These are phyloP conservation scores for Euschistus heros DNA, from an alignment of 1,140 invertebrate species.

Conservation along the genomic window DNA sequence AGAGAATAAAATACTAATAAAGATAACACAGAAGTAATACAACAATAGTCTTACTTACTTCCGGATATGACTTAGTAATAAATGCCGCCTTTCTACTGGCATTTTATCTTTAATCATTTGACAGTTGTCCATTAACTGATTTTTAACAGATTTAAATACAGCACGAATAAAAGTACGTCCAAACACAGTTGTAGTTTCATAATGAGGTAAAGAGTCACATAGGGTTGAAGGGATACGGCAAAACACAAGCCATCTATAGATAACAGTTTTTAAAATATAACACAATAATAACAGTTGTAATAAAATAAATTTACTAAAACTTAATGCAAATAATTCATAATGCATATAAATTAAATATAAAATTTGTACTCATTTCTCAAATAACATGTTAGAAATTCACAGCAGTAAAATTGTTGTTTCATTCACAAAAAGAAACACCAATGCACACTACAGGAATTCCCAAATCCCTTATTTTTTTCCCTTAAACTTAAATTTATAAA, in stretches of 20 bases:
- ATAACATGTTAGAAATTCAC: no score
- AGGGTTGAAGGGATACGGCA: constrained; percentile 83
- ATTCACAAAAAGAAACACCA: no score
- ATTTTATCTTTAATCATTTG: constrained; percentile 77
- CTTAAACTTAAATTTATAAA: no score
- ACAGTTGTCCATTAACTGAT: constrained; percentile 83
- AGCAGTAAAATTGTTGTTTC: no score
- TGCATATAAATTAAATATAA: not conserved
- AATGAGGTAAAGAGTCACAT: constrained; percentile 83
- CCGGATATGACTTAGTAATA: constrained; percentile 53
- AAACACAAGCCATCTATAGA: constrained; percentile 79
- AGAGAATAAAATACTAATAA: not conserved
- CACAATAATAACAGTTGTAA: not conserved
- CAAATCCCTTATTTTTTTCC: no score
- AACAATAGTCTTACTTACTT: constrained; percentile 37
- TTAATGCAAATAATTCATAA: constrained; percentile 10
- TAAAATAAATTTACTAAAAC: constrained; percentile 5
- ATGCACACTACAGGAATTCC: no score
- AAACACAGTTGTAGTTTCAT: constrained; percentile 82
- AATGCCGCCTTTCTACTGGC: constrained; percentile 68
- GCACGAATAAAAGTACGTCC: constrained; percentile 73
- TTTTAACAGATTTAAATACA: constrained; percentile 79
- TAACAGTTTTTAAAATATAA: not conserved
- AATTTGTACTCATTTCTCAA: no score
- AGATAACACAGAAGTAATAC: not conserved